phyloP scores from a whole-genome alignment of 2,888 invertebrate species.

The Euphydryas editha region DNA sequence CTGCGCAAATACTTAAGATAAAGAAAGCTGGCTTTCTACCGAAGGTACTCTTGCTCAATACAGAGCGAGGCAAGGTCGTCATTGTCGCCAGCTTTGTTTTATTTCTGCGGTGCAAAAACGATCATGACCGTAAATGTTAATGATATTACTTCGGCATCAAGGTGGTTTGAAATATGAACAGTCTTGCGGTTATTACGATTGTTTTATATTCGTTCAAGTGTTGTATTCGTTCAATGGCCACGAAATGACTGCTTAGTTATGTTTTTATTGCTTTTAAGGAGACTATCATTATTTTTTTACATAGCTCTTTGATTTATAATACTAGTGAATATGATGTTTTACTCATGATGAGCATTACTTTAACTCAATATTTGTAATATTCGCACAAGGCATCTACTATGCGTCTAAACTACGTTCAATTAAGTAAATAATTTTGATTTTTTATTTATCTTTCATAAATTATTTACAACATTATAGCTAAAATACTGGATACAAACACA shows the following conservation, averaged over 20 bases:
- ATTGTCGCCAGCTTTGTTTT: constrained; percentile 62
- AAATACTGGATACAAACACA: too few species aligned
- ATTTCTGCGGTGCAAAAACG: constrained; percentile 46
- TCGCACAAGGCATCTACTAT: too few species aligned
- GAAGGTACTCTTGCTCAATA: constrained; percentile 49
- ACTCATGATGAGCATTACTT: too few species aligned
- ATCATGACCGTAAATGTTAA: constrained; percentile 56
- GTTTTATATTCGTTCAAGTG: constrained; percentile 1
- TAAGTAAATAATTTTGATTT: too few species aligned
- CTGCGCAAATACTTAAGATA: constrained; percentile 53
- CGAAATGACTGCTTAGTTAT: background rate
- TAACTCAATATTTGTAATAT: too few species aligned
- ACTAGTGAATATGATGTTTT: too few species aligned
- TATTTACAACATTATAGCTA: too few species aligned
- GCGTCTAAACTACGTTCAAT: too few species aligned
- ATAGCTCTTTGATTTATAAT: too few species aligned
- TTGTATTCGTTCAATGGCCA: constrained; percentile 2
- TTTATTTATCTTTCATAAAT: too few species aligned
- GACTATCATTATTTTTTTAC: too few species aligned
- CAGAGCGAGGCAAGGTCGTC: constrained; percentile 49
- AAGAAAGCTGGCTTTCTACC: constrained; percentile 71
- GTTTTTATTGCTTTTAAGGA: background rate
- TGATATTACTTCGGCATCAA: constrained; percentile 44
- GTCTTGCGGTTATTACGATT: constrained; percentile 22
- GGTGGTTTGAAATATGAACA: constrained; percentile 38